Evolutionary conservation across 2,888 invertebrate species (phyloP), one percentile per base, ranked within the genome.

Genomic region (Dryocosmus kuriphilus): DNA sequence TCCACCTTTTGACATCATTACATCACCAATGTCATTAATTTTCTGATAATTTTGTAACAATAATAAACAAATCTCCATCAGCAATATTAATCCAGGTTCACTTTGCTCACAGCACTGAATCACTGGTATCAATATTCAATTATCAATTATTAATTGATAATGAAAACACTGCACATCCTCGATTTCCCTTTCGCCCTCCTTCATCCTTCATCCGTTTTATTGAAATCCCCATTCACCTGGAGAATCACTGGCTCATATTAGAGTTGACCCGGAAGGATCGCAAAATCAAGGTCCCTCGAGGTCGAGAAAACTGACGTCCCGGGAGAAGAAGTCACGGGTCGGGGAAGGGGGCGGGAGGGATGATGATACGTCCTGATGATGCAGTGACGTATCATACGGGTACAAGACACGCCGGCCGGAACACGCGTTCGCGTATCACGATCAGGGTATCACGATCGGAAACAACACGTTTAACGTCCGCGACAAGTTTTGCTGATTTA

Each of bases 61-160:
- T 9, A 22, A 55, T 9, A n/a, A 22, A 22, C 8, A n/a, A 22
- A 55, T 55, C 55, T 22, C 55, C 55, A 55, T 55, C 55, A 22
- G 55, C 22, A 60, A 60, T 30, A 51, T 30, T 51, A 71, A 71
- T 71, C 51, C 71, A 51, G 71, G 71, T 55, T 51, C 24, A 71
- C 71, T 71, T 51, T 71, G 41, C 27, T 71, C 71, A 71, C 71
- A 71, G 30, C 71, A 71, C 71, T 51, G 51, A 51, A 41, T n/a
- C 71, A 71, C 71, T 41, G 24, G 38, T 55, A 30, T 71, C 51
- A 71, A 30, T 60, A 22, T 4, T 24, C 14, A 60, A 22, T 22
- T 9, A n/a, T 27, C 7, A 60, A 55, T 19, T 27, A 60, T 24
- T 27, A 24, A 27, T 60, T 24, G 11, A 60, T 67, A 46, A 67